Percentiles rank a stretch among this genome's conserved stretches.
phyloP scores from a whole-genome alignment of 2,797 vertebrate species.

The Echeneis naucrates region DNA sequence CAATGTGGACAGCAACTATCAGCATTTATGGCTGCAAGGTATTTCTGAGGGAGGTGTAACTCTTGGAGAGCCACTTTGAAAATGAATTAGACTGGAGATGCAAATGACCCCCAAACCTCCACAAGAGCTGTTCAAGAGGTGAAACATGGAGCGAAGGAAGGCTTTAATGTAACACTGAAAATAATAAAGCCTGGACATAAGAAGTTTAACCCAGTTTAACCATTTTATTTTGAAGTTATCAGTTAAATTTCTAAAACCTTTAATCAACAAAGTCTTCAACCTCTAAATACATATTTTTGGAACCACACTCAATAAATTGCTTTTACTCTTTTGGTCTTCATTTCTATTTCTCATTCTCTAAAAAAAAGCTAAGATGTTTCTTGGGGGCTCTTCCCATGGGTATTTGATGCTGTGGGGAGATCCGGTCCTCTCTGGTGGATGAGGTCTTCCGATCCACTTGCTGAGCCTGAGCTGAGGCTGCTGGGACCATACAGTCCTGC shows the following conservation, averaged over 20 bases:
- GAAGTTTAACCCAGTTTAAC: constrained; percentile 28
- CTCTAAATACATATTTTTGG: constrained; percentile 35
- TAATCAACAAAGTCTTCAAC: constrained; percentile 32
- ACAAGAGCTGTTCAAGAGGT: constrained; percentile 22
- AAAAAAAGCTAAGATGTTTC: constrained; percentile 70
- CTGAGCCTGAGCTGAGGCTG: constrained; percentile 8
- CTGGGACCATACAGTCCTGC: constrained; percentile 29
- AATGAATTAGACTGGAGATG: constrained; percentile 67
- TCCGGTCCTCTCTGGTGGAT: constrained; percentile 18
- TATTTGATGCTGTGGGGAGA: constrained; percentile 19
- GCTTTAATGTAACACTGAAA: constrained; percentile 43
- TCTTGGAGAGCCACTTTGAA: constrained; percentile 58
- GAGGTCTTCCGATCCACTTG: constrained; percentile 7
- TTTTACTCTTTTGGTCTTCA: constrained; percentile 6
- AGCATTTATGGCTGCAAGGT: constrained; percentile 48
- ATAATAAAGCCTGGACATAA: constrained; percentile 33
- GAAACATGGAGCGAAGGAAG: constrained; percentile 23
- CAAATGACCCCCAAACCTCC: constrained; percentile 50
- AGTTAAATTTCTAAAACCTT: constrained; percentile 39
- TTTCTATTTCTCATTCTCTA: constrained; percentile 64
- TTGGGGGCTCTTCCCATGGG: constrained; percentile 28
- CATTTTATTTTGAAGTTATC: constrained; percentile 46
- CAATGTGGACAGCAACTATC: constrained; percentile 24
- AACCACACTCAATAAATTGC: constrained; percentile 8
- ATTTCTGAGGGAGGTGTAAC: constrained; percentile 62